Base-by-base conservation (phyloP, 1,140 invertebrate species). In the Saccostrea cuccullata region DNA sequence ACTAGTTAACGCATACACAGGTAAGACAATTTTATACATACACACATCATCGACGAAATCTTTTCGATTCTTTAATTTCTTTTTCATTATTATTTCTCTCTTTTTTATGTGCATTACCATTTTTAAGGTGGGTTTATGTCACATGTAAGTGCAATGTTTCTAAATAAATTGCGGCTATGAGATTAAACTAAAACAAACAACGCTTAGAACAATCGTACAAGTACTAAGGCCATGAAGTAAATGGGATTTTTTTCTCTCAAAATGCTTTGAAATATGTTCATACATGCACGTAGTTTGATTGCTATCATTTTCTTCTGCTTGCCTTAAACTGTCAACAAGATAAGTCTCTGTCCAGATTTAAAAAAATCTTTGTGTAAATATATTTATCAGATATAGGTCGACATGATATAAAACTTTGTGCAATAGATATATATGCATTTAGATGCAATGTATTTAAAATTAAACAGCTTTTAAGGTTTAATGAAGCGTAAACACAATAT, bases 311-410 rank as follows among this genome's bases (percentile, higher is more conserved):
- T 67, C 20, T 67, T 67, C 60, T 67, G 60, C 20, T 67, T 17
- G 23, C 8, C 60, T 23, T 67, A n/a, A 67, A 67, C 60, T 20
- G 20, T 20, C 60, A 67, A 47, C 47, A 47, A 47, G 47, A 47
- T 47, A 47, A 47, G 47, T 47, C 47, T 6, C 47, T 47, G 47
- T 20, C 60, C 60, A 9, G 17, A 67, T 67, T 47, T n/a, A 20
- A 77, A 30, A 77, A 77, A 30, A 26, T 30, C 70, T 77, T 36
- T 77, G 15, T 77, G 70, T 77, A 77, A 77, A 77, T 77, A 77
- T 12, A 26, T 30, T 9, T 47, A 77, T 9, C 11, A 77, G 70
- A 26, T 36, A 36, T 77, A 77, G 26, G 30, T 77, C 36, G 26
- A 30, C 70, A 36, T 30, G 26, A 77, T 36, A 77, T 47, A 47